Base-by-base conservation (phyloP, 2,888 invertebrate species). In the Nomada ferruginata region DNA sequence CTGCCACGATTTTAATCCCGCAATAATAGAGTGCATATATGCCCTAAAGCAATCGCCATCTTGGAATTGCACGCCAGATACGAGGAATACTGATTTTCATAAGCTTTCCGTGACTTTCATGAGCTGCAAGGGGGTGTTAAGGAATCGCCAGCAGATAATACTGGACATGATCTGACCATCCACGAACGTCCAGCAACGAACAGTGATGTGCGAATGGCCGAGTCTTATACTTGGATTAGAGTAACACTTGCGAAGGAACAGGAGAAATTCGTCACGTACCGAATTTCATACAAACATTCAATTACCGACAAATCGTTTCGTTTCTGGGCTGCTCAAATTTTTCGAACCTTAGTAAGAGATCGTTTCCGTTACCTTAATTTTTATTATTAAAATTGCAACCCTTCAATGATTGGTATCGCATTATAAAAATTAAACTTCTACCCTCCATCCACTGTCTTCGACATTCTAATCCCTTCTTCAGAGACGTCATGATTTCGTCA, bases 11-110 rank as follows among this genome's bases (percentile, higher is more conserved):
- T 74, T 61, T 53, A 36, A 64, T 70, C 50, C 20, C 44, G 61
- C 53, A 53, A 65, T 71, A 60, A 65, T 77, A 61, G 53, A 65
- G 61, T 57, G 66, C 52, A 26, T 57, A 53, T 53, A 53, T 70
- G 64, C 52, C 70, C 69, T 59, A 26, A 50, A 72, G 63, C 63
- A 53, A 57, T 29, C 55, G 68, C 50, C 52, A 77, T 68, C 29
- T 80, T 63, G 52, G 10, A 66, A 52, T 47, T 72, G 57, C 42
- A 5, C n/a, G 20, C 11, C 0, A 15, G 20, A 44, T 18, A 20
- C 26, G 59, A 23, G 26, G 10, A 20, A 23, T 52, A 52, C 52
- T 29, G 42, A 65, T 23, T 66, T 77, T 23, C 66, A 44, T 52
- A 10, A 71, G 55, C 70, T 55, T 61, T 7, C 13, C 18, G 13